These are phyloP conservation scores for Trachymyrmex septentrionalis DNA, from an alignment of 1,140 invertebrate genomes.

Conservation along the genomic window DNA sequence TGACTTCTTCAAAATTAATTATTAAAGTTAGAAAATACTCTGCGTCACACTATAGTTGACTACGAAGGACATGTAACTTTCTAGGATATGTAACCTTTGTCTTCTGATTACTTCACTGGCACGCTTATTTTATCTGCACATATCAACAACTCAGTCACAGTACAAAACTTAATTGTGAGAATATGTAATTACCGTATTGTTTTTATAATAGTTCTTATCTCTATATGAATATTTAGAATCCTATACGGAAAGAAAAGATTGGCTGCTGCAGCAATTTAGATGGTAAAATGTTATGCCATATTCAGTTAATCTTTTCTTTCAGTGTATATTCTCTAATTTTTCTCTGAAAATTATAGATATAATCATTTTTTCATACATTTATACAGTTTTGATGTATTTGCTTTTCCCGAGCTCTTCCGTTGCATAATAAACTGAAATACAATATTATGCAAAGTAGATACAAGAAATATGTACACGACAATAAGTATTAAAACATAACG, in stretches of 20 bases:
- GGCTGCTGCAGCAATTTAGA: too few relatives aligned
- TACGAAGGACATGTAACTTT: too few relatives aligned
- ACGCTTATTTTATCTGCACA: neutral
- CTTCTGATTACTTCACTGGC: conserved; percentile 2
- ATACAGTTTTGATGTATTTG: neutral
- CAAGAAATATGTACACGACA: neutral
- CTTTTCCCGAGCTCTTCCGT: neutral
- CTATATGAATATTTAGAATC: neutral
- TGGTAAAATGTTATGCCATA: too few relatives aligned
- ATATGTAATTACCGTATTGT: neutral
- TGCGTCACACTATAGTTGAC: too few relatives aligned
- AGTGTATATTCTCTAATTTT: too few relatives aligned
- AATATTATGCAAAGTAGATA: neutral
- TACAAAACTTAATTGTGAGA: neutral
- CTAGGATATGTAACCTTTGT: neutral
- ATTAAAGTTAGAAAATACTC: neutral
- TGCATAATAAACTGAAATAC: neutral
- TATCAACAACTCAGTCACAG: neutral
- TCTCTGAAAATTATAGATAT: neutral
- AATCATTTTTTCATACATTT: neutral
- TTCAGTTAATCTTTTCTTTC: too few relatives aligned
- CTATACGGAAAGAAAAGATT: too few relatives aligned
- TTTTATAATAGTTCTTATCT: conserved; percentile 16
- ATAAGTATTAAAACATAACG: neutral
- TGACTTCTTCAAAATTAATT: conserved; percentile 16